Evolutionary conservation across 2,888 invertebrate genomes (phyloP).

Genomic region (Aphidius colemani): DNA sequence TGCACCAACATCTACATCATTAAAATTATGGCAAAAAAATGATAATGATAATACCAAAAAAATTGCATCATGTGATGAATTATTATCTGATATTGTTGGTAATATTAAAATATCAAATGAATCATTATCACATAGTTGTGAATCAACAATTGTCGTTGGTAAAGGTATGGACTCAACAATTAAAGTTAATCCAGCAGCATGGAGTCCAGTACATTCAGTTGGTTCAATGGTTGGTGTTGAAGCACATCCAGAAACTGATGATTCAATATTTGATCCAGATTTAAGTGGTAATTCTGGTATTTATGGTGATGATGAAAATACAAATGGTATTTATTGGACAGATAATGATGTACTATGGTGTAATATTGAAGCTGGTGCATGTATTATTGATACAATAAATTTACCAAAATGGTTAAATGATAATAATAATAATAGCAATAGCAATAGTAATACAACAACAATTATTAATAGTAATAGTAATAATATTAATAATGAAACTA

Average conservation of each 20-base stretch:
- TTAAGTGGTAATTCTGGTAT: constrained; percentile 74
- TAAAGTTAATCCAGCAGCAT: constrained; percentile 74
- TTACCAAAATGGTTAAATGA: constrained; percentile 76
- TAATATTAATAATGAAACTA: constrained; percentile 63
- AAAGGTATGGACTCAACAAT: constrained; percentile 57
- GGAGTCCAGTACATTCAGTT: constrained; percentile 87
- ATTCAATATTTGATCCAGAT: constrained; percentile 78
- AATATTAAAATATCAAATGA: constrained; percentile 58
- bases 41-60: constrained; percentile 49
- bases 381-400: constrained; percentile 73
- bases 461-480: constrained; percentile 69
- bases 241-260: constrained; percentile 85
- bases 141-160: constrained; percentile 55
- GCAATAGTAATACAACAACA: constrained; percentile 71
- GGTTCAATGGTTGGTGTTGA: constrained; percentile 83
- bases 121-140: constrained; percentile 54
- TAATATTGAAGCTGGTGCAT: constrained; percentile 81
- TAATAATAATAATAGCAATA: constrained; percentile 64
- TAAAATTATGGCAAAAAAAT: constrained; percentile 59
- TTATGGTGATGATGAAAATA: constrained; percentile 76
- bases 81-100: constrained; percentile 53
- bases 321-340: constrained; percentile 75
- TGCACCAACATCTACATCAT: constrained; percentile 73
- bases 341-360: constrained; percentile 82
- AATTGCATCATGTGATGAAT: constrained; percentile 43